Base-by-base conservation (phyloP, 2,113 vertebrate genomes). In the Mus pahari region DNA sequence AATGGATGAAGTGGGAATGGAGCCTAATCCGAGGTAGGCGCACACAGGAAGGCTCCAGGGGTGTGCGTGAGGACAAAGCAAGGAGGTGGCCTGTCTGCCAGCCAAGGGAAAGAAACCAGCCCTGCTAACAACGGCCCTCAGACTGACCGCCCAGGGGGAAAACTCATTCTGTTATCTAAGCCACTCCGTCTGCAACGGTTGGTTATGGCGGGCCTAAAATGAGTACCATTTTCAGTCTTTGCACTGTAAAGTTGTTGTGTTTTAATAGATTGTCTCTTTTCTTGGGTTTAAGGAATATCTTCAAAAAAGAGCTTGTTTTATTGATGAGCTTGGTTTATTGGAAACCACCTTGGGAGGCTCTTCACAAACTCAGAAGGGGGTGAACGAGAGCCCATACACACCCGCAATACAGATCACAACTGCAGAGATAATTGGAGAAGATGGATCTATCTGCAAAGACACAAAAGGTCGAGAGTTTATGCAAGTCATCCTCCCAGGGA, bases 301-400 rank as follows among this genome's bases (percentile, higher is more conserved):
- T 87, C 55, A 73, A 92, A 95, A 95, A 58, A 58, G 7, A 78
- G 17, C 3, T 74, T 89, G 45, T 78, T 97, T 62, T 92, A 55
- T 74, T 33, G 39, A 77, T 83, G 89, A 87, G 13, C 62, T 81
- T 24, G 50, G 1, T 82, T 75, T 50, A 74, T 87, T 77, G 64
- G 82, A 92, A 84, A n/a, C 24, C 33, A 71, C n/a, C 36, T 92
- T n/a, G 16, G 58, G 50, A 89, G 87, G 39, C 16, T 92, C 86
- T 95, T 84, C 45, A 62, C 33, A 95, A 82, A 75, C 75, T 55
- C 50, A 87, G 95, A 71, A 75, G 94, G 77, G 19, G 71, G 22
- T 28, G 78, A 48, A 73, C 2, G 1, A 45, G 45, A 81, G 42
- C 36, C 48, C 24, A 4, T 26, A 19, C n/a, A 95, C 4, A 0